These are phyloP conservation scores for Orbicella faveolata DNA, from an alignment of 64 coral and sea anemone species.

Conservation along the genomic window DNA sequence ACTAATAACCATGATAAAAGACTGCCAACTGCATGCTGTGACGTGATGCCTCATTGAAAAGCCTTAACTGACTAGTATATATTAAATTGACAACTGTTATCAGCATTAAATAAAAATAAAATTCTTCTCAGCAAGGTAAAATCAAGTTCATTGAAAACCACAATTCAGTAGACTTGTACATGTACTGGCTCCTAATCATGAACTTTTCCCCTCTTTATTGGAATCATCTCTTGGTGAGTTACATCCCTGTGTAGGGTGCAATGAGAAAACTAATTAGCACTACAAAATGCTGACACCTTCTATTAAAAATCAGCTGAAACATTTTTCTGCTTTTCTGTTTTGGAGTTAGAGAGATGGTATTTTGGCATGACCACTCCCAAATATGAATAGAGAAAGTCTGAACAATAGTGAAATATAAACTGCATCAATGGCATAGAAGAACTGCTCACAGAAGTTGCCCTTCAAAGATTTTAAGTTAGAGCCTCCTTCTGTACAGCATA, in stretches of 20 bases:
- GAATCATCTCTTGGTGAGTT: background rate
- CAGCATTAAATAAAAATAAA: conserved; percentile 12
- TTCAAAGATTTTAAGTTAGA: too few species aligned
- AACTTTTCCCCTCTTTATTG: background rate
- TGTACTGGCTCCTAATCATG: background rate
- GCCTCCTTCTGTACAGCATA: too few species aligned
- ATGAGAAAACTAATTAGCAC: conserved; percentile 35
- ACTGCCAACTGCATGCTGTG: background rate
- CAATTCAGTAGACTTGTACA: background rate
- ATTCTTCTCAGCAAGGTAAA: background rate
- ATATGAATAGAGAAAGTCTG: background rate
- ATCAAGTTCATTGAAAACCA: background rate
- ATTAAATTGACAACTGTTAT: background rate
- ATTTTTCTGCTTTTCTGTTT: too few species aligned
- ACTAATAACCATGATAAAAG: background rate
- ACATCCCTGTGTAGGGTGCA: conserved; percentile 17
- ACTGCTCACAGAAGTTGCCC: too few species aligned
- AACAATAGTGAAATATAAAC: too few species aligned
- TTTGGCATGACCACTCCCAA: background rate
- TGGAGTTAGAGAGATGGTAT: too few species aligned
- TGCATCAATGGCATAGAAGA: too few species aligned
- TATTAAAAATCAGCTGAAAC: too few species aligned
- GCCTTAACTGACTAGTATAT: background rate
- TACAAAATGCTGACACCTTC: background rate
- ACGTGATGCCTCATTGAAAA: conserved; percentile 7